These are phyloP conservation scores for Pseudomugil tenellus DNA, from an alignment of 2,797 vertebrate species.

Conservation along the genomic window DNA sequence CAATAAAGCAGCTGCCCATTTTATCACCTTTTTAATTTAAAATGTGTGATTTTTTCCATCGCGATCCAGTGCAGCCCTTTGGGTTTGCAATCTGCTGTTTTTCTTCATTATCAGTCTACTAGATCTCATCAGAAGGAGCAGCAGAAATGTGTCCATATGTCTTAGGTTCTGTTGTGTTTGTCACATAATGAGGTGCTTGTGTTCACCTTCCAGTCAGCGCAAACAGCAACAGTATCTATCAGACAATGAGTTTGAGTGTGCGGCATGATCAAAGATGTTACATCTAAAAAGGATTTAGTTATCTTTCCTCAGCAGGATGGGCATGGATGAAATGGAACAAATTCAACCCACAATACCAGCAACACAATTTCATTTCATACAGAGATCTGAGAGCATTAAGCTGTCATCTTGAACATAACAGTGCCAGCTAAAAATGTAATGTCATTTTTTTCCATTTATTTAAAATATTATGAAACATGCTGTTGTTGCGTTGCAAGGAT, in stretches of 20 bases:
- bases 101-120: slow-evolving; percentile 43
- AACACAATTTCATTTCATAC: background rate
- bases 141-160: slow-evolving; percentile 22
- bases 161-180: slow-evolving; percentile 1
- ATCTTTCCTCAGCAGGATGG: background rate
- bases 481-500: too few species aligned
- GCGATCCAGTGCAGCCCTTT: slow-evolving; percentile 62
- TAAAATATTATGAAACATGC: background rate
- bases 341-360: background rate
- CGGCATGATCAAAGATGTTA: slow-evolving; percentile 11
- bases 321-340: background rate
- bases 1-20: slow-evolving; percentile 58
- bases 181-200: slow-evolving; percentile 21
- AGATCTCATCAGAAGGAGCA: slow-evolving; percentile 10
- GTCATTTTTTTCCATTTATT: background rate
- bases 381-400: background rate
- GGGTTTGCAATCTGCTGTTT: slow-evolving; percentile 47
- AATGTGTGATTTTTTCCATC: slow-evolving; percentile 66
- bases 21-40: slow-evolving; percentile 44
- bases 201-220: slow-evolving; percentile 13
- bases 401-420: background rate
- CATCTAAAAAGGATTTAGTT: slow-evolving; percentile 1
- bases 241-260: slow-evolving; percentile 11
- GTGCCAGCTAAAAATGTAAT: background rate
- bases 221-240: background rate